These are phyloP conservation scores for Epizoanthus stellaris DNA, from an alignment of 92 coral and sea anemone genomes.

Conservation along the genomic window DNA sequence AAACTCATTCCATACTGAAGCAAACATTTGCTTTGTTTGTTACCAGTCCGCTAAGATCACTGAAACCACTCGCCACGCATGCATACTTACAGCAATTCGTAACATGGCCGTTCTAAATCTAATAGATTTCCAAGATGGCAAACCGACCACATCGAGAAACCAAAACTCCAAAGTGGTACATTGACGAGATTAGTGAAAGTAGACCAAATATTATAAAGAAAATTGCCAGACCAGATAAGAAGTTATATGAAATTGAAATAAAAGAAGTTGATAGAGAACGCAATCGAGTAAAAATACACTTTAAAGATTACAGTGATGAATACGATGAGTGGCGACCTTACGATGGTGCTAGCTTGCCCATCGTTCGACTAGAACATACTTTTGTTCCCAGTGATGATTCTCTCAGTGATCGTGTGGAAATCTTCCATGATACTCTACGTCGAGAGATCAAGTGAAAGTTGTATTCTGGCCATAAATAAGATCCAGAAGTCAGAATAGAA, in stretches of 20 bases:
- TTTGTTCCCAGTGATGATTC: conserved; percentile 35
- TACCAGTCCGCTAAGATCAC: background rate
- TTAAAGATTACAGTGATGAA: conserved; percentile 34
- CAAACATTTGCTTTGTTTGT: conserved; percentile 11
- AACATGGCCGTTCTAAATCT: background rate
- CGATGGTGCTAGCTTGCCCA: conserved; percentile 24
- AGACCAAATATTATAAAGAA: conserved; percentile 22
- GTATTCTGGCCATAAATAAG: too few relatives aligned
- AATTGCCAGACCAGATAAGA: conserved; percentile 18
- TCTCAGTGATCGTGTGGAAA: conserved; percentile 37
- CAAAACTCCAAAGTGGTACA: background rate
- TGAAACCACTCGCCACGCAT: background rate
- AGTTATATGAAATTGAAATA: conserved; percentile 53
- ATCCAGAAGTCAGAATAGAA: too few relatives aligned
- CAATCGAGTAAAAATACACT: conserved; percentile 61
- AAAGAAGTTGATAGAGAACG: conserved; percentile 53
- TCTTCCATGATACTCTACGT: conserved; percentile 34
- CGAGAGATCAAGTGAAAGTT: conserved; percentile 47
- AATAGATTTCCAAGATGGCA: conserved; percentile 11
- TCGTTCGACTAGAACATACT: conserved; percentile 19
- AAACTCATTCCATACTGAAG: conserved; percentile 14
- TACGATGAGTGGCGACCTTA: conserved; percentile 62
- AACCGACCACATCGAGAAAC: background rate
- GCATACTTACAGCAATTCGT: background rate
- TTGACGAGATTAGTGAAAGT: background rate